A percentile compares a stretch with the other conserved stretches of the same genome.
phyloP scores from a whole-genome alignment of 2,797 vertebrate species.

The Paratrypauchen microcephalus region DNA sequence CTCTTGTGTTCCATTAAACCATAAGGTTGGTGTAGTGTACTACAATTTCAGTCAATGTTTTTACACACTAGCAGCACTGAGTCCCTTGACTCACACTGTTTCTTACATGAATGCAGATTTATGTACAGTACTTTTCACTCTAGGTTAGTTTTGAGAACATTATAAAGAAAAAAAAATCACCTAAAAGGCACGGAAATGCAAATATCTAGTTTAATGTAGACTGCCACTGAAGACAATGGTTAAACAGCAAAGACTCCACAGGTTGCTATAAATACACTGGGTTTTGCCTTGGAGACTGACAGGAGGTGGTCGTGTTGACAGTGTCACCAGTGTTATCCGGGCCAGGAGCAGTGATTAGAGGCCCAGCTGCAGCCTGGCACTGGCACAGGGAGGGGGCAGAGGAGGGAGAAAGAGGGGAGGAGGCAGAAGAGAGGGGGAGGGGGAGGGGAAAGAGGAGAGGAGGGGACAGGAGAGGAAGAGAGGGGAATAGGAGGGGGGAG shows the following conservation, averaged over 20 bases:
- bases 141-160: background rate
- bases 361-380: constrained; percentile 79
- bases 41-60: background rate
- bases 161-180: background rate
- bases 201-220: background rate
- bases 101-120: background rate
- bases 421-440: constrained; percentile 40
- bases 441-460: background rate
- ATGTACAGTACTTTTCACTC: background rate
- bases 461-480: background rate
- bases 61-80: background rate
- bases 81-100: no score
- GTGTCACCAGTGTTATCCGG: constrained; percentile 41
- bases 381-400: constrained; percentile 68
- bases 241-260: constrained; percentile 4
- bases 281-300: constrained; percentile 14
- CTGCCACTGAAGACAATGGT: constrained; percentile 2
- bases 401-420: constrained; percentile 35
- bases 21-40: background rate
- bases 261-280: constrained; percentile 15
- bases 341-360: constrained; percentile 79
- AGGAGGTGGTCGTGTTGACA: constrained; percentile 25
- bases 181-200: background rate
- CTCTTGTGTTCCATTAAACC: background rate
- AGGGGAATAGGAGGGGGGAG: background rate